Evolutionary conservation across 2,888 invertebrate species (phyloP), one percentile per base, ranked within the genome.

Genomic region (Ophion slaviceki): DNA sequence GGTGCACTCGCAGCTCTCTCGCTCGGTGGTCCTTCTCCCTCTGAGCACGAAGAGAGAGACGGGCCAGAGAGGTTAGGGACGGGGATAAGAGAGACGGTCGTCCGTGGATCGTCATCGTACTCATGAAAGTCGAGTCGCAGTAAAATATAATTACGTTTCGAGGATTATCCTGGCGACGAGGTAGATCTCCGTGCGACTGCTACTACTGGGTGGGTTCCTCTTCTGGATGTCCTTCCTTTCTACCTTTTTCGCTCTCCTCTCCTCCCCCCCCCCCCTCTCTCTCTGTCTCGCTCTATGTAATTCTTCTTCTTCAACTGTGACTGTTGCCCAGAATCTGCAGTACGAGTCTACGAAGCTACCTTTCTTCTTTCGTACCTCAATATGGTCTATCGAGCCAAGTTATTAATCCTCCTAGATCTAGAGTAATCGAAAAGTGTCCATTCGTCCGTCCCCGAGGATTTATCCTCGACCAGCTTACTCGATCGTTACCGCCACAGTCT

Each of bases 141-240:
- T 93, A 92, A 93, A 94, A 93, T 93, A 93, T 94, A 93, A 94
- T 94, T 94, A 92, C 92, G 93, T 94, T 93, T 94, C 91, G 90
- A 91, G 93, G 93, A 94, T 94, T 93, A 94, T 93, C 93, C 93
- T 91, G 92, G 91, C 92, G 92, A 91, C 91, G 91, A 91, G 91
- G 92, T 92, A 92, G 92, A 93, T 92, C 93, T 92, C 92, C 93
- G 93, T 93, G 93, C 91, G 93, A 88, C 87, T 85, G 72, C 82
- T 85, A 86, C 85, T 84, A 79, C 82, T 87, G 82, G 85, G 86
- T 83, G 83, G 71, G 68, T 77, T 85, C 79, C 75, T 84, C 87
- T 82, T 85, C 84, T 80, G 77, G 66, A 20, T 62, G 80, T 24
- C 36, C 28, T 32, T 10, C 71, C 66, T 75, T 53, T 17, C 57